Base-by-base conservation (phyloP, 1,140 invertebrate species). In the Apis laboriosa region DNA sequence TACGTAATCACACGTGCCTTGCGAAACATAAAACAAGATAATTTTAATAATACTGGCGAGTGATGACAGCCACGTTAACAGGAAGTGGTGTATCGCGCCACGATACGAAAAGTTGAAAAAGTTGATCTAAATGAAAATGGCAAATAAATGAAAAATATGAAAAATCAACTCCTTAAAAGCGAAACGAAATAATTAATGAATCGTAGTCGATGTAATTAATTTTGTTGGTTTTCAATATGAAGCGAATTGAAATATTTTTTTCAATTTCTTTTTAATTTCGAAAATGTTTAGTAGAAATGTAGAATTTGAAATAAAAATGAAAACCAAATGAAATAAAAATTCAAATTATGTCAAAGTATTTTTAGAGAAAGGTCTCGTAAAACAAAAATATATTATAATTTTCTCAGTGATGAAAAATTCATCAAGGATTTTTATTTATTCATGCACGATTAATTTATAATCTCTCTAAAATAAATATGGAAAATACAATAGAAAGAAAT, bases 51-150 rank as follows among this genome's bases (percentile, higher is more conserved):
- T 75, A 75, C 2, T 13, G 34, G 53, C 12, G 13, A 63, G 58
- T n/a, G 61, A 49, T 34, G 72, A 75, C 19, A 60, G 72, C 72
- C 61, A 43, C 72, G 72, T 75, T 75, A 75, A 75, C 55, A 75
- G 72, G 34, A 60, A 75, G 56, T 49, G 72, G 28, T 17, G 72
- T 63, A n/a, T 74, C 58, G 56, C 56, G 72, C 13, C 56, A 60
- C 19, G 34, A 49, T 60, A 28, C 17, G 8, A 28, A 17, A 24
- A n/a, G 56, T 21, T 56, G 53, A 28, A 34, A 43, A 11, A 55
- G 17, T 19, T 73, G 55, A 73, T 55, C 28, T 73, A 55, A 58
- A 73, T 73, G 34, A 73, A 74, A 74, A 61, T 43, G 5, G 9
- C 55, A 60, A 43, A 73, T 51, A 58, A 34, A 7, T 61, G 24